phyloP scores from a whole-genome alignment of 2,888 invertebrate species.

The Eilema sororculum region DNA sequence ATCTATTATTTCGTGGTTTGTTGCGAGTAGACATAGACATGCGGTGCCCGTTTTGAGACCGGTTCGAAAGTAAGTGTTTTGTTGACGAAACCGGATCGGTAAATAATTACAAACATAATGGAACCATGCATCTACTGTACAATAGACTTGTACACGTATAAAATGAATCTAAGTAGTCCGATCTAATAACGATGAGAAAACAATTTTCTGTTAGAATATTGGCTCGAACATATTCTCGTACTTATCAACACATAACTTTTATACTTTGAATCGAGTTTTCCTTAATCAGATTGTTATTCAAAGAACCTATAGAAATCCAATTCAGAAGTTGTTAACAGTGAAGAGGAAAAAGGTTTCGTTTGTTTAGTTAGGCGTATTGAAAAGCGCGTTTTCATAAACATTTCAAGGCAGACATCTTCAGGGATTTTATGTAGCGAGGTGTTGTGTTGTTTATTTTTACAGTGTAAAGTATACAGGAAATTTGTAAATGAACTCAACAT shows the following conservation, averaged over 20 bases:
- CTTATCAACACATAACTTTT: background rate
- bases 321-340: background rate
- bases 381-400: slow-evolving; percentile 23
- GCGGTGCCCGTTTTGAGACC: slow-evolving; percentile 65
- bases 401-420: slow-evolving; percentile 18
- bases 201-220: background rate
- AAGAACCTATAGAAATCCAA: slow-evolving; percentile 8
- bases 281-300: slow-evolving; percentile 15
- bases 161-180: slow-evolving; percentile 16
- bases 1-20: slow-evolving; percentile 34
- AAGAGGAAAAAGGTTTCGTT: slow-evolving; percentile 14
- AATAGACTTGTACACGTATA: slow-evolving; percentile 30
- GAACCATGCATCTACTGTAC: slow-evolving; percentile 43
- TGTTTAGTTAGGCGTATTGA: slow-evolving; percentile 7
- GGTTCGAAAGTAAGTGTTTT: slow-evolving; percentile 81
- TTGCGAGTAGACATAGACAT: slow-evolving; percentile 44
- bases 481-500: slow-evolving; percentile 53
- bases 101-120: slow-evolving; percentile 63
- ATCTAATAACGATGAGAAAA: slow-evolving; percentile 14
- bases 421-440: slow-evolving; percentile 30
- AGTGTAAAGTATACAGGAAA: slow-evolving; percentile 34
- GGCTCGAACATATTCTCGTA: background rate
- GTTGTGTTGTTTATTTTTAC: slow-evolving; percentile 47
- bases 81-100: slow-evolving; percentile 74
- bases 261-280: background rate